Conservation (phyloP, 1,140 invertebrate genomes). For the Vanessa atalanta region DNA sequence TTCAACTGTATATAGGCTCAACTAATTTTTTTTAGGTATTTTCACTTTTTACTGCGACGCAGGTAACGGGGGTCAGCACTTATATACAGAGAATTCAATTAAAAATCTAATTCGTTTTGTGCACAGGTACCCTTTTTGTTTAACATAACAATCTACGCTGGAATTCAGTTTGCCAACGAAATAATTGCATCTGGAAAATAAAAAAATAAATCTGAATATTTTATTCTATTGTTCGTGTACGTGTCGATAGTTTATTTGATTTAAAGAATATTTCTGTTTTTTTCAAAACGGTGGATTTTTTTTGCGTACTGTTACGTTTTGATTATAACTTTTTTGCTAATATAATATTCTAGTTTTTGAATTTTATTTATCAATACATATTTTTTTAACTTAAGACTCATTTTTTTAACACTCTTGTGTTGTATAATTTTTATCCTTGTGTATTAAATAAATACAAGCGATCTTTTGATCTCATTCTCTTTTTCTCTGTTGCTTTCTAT, state of each 20-base stretch:
- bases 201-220: slow-evolving; percentile 26
- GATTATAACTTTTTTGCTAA: background rate
- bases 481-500: too few relatives aligned
- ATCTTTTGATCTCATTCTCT: too few relatives aligned
- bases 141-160: slow-evolving; percentile 16
- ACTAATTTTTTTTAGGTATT: slow-evolving; percentile 1
- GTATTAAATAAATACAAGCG: too few relatives aligned
- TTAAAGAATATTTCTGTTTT: slow-evolving; percentile 7
- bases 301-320: background rate
- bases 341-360: too few relatives aligned
- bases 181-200: slow-evolving; percentile 27
- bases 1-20: background rate
- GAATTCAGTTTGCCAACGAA: slow-evolving; percentile 23
- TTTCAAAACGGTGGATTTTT: background rate
- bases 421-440: too few relatives aligned
- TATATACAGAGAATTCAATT: slow-evolving; percentile 32
- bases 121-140: slow-evolving; percentile 14
- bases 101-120: slow-evolving; percentile 32
- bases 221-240: slow-evolving; percentile 26
- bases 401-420: too few relatives aligned
- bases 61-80: slow-evolving; percentile 12
- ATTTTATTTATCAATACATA: too few relatives aligned
- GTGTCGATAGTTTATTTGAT: slow-evolving; percentile 23
- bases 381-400: too few relatives aligned
- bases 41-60: slow-evolving; percentile 9